Percentiles rank a stretch among this genome's conserved stretches.
These are phyloP conservation scores for Dinoponera quadriceps DNA, from an alignment of 1,140 invertebrate genomes.

Conservation along the genomic window DNA sequence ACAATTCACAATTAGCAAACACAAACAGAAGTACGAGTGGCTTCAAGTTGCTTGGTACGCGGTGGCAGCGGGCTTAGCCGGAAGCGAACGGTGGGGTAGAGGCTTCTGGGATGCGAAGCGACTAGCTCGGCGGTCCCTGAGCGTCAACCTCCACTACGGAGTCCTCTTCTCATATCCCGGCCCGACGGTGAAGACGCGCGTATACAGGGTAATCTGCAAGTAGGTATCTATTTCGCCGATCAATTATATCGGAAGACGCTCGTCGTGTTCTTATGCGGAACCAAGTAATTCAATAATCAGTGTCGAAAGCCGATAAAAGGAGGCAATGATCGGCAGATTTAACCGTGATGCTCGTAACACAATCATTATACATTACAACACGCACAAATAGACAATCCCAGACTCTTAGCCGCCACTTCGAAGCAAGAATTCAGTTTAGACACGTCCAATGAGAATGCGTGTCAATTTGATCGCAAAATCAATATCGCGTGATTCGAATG, in stretches of 20 bases:
- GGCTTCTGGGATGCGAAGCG: slow-evolving; percentile 72
- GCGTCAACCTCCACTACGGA: slow-evolving; percentile 72
- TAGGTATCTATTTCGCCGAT: not conserved
- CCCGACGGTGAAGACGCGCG: slow-evolving; percentile 59
- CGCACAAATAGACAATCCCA: not conserved
- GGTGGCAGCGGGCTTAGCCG: slow-evolving; percentile 74
- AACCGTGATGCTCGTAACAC: not conserved
- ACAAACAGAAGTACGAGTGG: slow-evolving; percentile 84
- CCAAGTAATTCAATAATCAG: no score
- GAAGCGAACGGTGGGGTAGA: slow-evolving; percentile 75
- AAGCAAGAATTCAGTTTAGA: not conserved
- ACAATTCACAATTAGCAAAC: slow-evolving; percentile 86
- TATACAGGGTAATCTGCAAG: slow-evolving; percentile 51
- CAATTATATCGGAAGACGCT: not conserved
- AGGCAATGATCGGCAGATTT: no score
- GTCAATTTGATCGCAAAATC: not conserved
- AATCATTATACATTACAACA: not conserved
- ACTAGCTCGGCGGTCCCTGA: slow-evolving; percentile 75
- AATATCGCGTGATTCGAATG: not conserved
- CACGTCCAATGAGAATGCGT: not conserved
- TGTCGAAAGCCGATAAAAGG: no score
- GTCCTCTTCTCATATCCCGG: slow-evolving; percentile 62
- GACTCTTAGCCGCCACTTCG: not conserved
- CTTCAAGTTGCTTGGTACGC: slow-evolving; percentile 80
- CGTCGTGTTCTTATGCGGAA: no score